Conservation (phyloP, 1,140 invertebrate species). For the Idris sp. region DNA sequence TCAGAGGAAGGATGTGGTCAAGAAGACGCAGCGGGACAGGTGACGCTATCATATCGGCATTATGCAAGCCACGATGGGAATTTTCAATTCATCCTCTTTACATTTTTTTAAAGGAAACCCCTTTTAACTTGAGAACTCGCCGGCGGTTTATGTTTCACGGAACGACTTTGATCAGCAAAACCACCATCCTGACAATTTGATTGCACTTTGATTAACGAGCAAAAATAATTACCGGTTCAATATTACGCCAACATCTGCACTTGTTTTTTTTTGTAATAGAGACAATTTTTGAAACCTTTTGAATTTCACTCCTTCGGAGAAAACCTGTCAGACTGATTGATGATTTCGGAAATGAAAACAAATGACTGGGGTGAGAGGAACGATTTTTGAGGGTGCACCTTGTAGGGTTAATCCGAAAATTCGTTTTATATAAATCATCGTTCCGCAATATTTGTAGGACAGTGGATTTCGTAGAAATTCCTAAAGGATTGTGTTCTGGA, state of each 20-base stretch:
- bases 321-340: constrained; percentile 41
- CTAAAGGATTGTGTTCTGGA: constrained; percentile 7
- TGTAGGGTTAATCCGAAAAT: too few species aligned
- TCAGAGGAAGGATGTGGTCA: constrained; percentile 65
- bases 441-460: constrained; percentile 21
- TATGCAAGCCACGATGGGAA: constrained; percentile 64
- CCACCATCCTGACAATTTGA: neutral
- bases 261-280: constrained; percentile 54
- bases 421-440: constrained; percentile 35
- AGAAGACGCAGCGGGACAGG: constrained; percentile 62
- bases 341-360: constrained; percentile 47
- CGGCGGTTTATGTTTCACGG: constrained; percentile 23
- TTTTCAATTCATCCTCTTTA: constrained; percentile 49
- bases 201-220: constrained; percentile 13
- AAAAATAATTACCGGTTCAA: neutral
- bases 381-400: constrained; percentile 7
- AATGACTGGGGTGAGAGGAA: constrained; percentile 17
- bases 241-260: constrained; percentile 16
- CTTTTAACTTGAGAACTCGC: constrained; percentile 39
- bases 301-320: constrained; percentile 33
- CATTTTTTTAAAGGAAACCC: constrained; percentile 50
- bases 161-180: constrained; percentile 11
- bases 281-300: constrained; percentile 35
- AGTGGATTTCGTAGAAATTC: neutral
- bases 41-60: constrained; percentile 59